Evolutionary conservation across 1,140 invertebrate species (phyloP), one percentile per base, ranked within the genome.

Genomic region (Papilio glaucus): DNA sequence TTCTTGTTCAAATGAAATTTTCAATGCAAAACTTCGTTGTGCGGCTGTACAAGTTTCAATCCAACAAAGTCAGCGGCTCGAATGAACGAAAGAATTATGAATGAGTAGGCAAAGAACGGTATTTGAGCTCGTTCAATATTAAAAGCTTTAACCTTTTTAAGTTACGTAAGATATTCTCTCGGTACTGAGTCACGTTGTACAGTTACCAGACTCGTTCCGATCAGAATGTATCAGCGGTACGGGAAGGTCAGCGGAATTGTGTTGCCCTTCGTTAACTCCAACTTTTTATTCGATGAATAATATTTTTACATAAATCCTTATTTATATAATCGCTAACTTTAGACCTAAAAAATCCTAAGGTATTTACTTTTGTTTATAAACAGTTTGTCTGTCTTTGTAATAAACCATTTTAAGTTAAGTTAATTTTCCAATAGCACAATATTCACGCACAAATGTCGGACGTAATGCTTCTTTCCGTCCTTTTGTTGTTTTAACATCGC

Each of bases 101-200:
- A 69, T 69, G 67, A 69, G 67, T 69, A 69, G 67, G 41, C 67
- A 53, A 69, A 53, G 67, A 49, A 65, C 62, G 62, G 62, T 65
- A 65, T 65, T 65, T 65, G 62, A n/a, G 62, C 62, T 65, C 62
- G 62, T 65, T 39, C 62, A 65, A 39, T 65, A 65, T 65, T 65
- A 65, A 65, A 65, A 65, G 62, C 62, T 65, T 65, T 68, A 45
- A 68, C 65, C 41, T 69, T 49, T 53, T 49, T 69, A 69, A 53
- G 26, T 69, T 49, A 69, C 62, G 62, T 65, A 65, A 65, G 62
- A 38, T 65, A 65, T 65, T 65, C 62, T 65, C 62, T 65, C 62
- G 62, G 8, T 65, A 15, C n/a, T 65, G 62, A 65, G 62, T 65
- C 62, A 65, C 62, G 62, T 65, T 38, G 62, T 65, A 62, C 61